Evolutionary conservation across 23 tunicate species (phyloP).

Genomic region (Trididemnum miniatum): DNA sequence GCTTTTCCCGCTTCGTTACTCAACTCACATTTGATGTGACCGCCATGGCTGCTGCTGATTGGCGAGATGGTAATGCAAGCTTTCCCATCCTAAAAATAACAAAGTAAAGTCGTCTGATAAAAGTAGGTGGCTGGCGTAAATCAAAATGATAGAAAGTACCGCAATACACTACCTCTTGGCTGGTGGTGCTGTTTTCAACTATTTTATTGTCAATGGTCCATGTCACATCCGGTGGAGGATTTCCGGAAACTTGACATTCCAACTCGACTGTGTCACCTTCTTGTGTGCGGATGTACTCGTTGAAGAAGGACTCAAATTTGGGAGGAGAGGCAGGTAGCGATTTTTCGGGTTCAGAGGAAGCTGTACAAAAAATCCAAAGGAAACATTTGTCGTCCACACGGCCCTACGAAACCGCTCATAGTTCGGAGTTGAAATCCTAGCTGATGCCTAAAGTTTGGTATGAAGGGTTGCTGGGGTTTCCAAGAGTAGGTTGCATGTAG

Average conservation of each 20-base stretch:
- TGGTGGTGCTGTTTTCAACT: slow-evolving; percentile 43
- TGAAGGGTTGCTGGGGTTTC: no score
- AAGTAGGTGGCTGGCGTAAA: no score
- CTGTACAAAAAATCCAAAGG: no score
- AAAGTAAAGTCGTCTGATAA: no score
- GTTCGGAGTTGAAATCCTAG: no score
- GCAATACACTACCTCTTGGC: slow-evolving; percentile 75
- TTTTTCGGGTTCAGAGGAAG: slow-evolving; percentile 41
- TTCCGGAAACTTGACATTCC: slow-evolving; percentile 61
- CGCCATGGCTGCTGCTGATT: slow-evolving; percentile 52
- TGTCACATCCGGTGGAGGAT: slow-evolving; percentile 75
- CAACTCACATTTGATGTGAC: slow-evolving; percentile 62
- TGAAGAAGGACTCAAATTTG: slow-evolving; percentile 55
- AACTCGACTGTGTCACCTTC: slow-evolving; percentile 78
- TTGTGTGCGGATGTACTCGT: slow-evolving; percentile 80
- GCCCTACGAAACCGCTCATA: no score
- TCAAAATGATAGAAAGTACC: no score
- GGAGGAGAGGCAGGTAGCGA: slow-evolving; percentile 50
- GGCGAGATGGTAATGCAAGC: slow-evolving; percentile 46
- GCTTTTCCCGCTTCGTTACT: slow-evolving; percentile 64
- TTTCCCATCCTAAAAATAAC: slow-evolving; percentile 49
- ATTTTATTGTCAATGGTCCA: slow-evolving; percentile 63
- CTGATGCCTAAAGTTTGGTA: no score
- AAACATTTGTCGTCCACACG: no score
- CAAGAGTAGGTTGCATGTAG: no score